A percentile compares a stretch with the other conserved stretches of the same genome.
These are phyloP conservation scores for Lasioglossum vierecki DNA, from an alignment of 2,888 invertebrate species.

Conservation along the genomic window DNA sequence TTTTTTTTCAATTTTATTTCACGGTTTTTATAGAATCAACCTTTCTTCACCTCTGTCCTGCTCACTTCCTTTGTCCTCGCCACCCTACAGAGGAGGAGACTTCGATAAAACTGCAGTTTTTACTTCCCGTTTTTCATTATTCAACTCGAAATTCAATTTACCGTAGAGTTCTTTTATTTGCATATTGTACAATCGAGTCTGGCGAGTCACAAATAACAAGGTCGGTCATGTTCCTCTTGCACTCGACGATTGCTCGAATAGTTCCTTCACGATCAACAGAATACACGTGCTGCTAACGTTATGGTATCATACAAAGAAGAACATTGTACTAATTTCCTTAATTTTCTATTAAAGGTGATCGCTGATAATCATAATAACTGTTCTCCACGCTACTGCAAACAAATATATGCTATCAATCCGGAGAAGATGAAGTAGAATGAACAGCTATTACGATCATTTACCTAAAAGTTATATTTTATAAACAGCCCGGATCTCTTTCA, in stretches of 20 bases:
- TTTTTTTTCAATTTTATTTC: constrained; percentile 55
- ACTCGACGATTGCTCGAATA: neutral
- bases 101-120: neutral
- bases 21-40: constrained; percentile 25
- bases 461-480: neutral
- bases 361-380: neutral
- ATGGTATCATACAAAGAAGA: neutral
- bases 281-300: neutral
- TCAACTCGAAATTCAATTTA: neutral
- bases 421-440: neutral
- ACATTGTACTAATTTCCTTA: neutral
- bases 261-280: neutral
- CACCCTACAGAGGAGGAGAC: neutral
- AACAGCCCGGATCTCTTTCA: neutral
- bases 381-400: neutral
- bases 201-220: neutral
- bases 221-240: neutral
- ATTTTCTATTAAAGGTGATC: neutral
- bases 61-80: neutral
- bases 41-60: neutral
- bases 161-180: neutral
- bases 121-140: neutral
- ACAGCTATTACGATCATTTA: neutral
- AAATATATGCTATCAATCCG: neutral
- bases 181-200: neutral